phyloP scores from a whole-genome alignment of 2,888 invertebrate genomes.

The Aplocera efformata region DNA sequence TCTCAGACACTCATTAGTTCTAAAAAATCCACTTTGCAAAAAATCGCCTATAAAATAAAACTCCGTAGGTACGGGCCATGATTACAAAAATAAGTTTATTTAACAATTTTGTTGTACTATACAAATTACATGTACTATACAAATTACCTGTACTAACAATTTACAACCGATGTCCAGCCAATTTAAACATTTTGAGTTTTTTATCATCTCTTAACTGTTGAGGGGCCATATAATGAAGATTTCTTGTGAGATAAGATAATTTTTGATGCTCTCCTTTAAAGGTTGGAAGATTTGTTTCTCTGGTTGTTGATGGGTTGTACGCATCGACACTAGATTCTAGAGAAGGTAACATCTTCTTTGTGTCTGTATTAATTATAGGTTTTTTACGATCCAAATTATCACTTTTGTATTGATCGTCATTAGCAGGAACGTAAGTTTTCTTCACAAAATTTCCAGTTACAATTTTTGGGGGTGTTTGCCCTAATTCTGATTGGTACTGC shows the following conservation, averaged over 20 bases:
- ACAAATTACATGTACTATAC: background rate
- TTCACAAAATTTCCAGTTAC: constrained; percentile 44
- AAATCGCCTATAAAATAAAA: no score
- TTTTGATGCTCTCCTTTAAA: constrained; percentile 14
- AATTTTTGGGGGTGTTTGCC: constrained; percentile 44
- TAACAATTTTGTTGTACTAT: constrained; percentile 7
- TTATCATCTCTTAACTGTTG: constrained; percentile 50
- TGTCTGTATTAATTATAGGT: constrained; percentile 45
- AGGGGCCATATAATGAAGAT: constrained; percentile 39
- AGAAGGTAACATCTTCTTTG: constrained; percentile 37
- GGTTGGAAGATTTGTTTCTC: constrained; percentile 22
- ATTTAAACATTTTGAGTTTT: constrained; percentile 64
- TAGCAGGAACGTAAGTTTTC: constrained; percentile 39
- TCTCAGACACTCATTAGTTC: no score
- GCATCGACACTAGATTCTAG: constrained; percentile 29
- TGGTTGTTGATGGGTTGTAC: constrained; percentile 22
- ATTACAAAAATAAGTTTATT: constrained; percentile 8
- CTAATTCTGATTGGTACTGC: constrained; percentile 31
- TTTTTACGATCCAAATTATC: constrained; percentile 50
- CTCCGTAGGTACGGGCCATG: no score
- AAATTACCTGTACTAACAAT: constrained; percentile 7
- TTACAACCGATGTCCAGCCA: constrained; percentile 59
- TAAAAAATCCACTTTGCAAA: no score
- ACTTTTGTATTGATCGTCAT: constrained; percentile 38
- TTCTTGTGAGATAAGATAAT: constrained; percentile 25